Percentiles rank a stretch among this genome's conserved stretches.
phyloP scores from a whole-genome alignment of 2,797 vertebrate genomes.

The Emys orbicularis region DNA sequence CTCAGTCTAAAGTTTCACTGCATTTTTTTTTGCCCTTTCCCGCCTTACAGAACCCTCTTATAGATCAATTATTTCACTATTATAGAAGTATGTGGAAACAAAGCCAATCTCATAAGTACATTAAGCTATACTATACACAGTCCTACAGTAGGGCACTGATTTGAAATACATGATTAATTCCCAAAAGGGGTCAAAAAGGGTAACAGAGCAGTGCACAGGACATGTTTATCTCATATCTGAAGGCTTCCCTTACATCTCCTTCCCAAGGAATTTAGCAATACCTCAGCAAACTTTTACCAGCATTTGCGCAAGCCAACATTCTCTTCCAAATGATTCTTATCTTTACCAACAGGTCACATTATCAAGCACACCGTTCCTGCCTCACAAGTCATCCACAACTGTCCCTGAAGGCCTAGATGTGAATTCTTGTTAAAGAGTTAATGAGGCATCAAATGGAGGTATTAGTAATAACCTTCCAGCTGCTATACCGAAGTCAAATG shows the following conservation, averaged over 20 bases:
- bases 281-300: not conserved
- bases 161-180: not conserved
- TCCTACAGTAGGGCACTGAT: slow-evolving; percentile 4
- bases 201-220: not conserved
- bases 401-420: not conserved
- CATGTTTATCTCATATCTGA: slow-evolving; percentile 47
- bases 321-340: not conserved
- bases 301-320: not conserved
- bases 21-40: slow-evolving; percentile 9
- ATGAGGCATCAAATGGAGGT: not conserved
- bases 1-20: slow-evolving; percentile 36
- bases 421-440: not conserved
- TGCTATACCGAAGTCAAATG: not conserved
- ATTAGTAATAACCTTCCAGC: not conserved
- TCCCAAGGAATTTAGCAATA: slow-evolving; percentile 47
- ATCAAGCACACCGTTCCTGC: not conserved
- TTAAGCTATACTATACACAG: not conserved
- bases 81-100: not conserved
- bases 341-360: too few relatives aligned
- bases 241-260: slow-evolving; percentile 37
- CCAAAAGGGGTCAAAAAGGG: too few relatives aligned
- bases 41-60: slow-evolving; percentile 7
- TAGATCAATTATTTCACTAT: slow-evolving; percentile 31
- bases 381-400: not conserved
- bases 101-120: slow-evolving; percentile 36